Base-by-base conservation (phyloP, 2,113 vertebrate species). In the Lampris incognitus region DNA sequence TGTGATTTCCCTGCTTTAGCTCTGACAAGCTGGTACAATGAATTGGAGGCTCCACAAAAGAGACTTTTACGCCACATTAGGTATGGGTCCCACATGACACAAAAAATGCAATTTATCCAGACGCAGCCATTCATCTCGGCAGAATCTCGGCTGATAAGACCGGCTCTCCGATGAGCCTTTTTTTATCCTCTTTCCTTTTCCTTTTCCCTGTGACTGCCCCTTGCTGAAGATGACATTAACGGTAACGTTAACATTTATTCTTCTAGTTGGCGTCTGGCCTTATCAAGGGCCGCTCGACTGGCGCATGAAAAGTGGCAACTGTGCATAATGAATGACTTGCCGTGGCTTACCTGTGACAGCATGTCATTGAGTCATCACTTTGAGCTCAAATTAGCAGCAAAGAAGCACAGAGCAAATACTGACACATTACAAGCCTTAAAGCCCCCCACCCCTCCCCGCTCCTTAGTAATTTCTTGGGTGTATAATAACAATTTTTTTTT, bases 1-100 rank as follows among this genome's bases (percentile, higher is more conserved):
- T 61, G 83, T 75, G 85, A 92, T 93, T 92, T 92, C 88, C 89
- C 75, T 79, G 82, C 83, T 90, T 85, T 66, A 66, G 81, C 86
- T 76, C 76, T 90, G 91, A 90, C 92, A 91, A 83, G 72, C 84
- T 83, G 77, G 84, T 90, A 89, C 88, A 91, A 92, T 92, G 89
- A 91, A 90, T 90, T 59, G 70, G 79, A 88, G 79, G 81, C 82
- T 84, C 74, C 87, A 92, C 90, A 92, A 92, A 93, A 88, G 85
- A 80, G 84, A 93, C 88, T 92, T 91, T 90, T 92, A 89, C 83
- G 87, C 90, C 85, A 91, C 92, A 91, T 93, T 94, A 92, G 79
- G 73, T 87, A 78, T 74, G 64, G 69, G 74, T 91, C 88, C 89
- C 89, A 77, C 81, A 71, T 84, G 89, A 83, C 90, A 89, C 84